phyloP scores from a whole-genome alignment of 2,797 vertebrate species.

The Phoxinus dragarum region DNA sequence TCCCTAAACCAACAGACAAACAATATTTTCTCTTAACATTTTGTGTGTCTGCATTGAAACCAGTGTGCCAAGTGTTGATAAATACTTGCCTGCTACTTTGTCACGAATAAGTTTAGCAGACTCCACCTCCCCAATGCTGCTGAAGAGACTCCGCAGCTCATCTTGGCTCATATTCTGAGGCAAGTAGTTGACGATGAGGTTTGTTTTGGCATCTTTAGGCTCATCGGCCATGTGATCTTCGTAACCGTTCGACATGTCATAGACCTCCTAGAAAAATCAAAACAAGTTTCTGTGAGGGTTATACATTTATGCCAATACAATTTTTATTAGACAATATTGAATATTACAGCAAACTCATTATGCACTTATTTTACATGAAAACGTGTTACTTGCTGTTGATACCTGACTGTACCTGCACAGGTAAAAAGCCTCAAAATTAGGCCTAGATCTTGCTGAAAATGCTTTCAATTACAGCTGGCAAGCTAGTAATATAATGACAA shows the following conservation, averaged over 20 bases:
- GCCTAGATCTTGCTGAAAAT: neutral
- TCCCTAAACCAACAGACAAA: neutral
- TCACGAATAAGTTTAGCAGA: conserved; percentile 97
- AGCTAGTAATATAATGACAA: neutral
- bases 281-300: neutral
- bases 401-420: too few species aligned
- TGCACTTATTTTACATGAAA: neutral
- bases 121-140: conserved; percentile 97
- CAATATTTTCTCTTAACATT: neutral
- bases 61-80: neutral
- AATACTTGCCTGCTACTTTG: conserved; percentile 93
- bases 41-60: neutral
- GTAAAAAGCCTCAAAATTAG: neutral
- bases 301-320: neutral
- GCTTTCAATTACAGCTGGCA: neutral
- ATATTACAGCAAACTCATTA: neutral
- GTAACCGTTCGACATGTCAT: conserved; percentile 98
- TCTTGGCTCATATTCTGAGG: conserved; percentile 99
- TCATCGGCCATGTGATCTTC: conserved; percentile 99
- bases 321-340: neutral
- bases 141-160: conserved; percentile 95
- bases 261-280: conserved; percentile 75
- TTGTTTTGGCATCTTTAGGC: conserved; percentile 94
- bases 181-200: conserved; percentile 98
- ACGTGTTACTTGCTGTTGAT: neutral